A percentile compares a stretch with the other conserved stretches of the same genome.
phyloP scores from a whole-genome alignment of 2,888 invertebrate species.

The Stratiomys singularior region DNA sequence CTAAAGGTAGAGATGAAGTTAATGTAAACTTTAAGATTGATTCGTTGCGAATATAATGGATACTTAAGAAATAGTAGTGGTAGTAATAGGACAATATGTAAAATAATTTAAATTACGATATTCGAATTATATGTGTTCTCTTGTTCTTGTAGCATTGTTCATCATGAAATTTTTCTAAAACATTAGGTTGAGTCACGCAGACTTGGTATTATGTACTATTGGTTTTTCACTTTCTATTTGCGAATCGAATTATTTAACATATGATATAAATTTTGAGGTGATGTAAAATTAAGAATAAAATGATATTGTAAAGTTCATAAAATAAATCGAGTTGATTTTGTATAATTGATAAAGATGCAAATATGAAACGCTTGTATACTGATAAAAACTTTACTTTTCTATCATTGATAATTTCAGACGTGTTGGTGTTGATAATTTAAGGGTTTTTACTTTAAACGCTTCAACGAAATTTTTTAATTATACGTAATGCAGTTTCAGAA shows the following conservation, averaged over 20 bases:
- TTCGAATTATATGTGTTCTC: slow-evolving; percentile 31
- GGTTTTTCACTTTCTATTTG: background rate
- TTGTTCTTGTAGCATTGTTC: slow-evolving; percentile 23
- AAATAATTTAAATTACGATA: slow-evolving; percentile 24
- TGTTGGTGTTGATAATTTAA: no score
- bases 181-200: background rate
- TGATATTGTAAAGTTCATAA: slow-evolving; percentile 42
- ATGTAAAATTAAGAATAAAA: slow-evolving; percentile 22
- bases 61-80: slow-evolving; percentile 23
- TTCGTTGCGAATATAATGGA: slow-evolving; percentile 7
- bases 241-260: background rate
- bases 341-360: no score
- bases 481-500: no score
- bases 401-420: no score
- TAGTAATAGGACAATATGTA: slow-evolving; percentile 39
- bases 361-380: no score
- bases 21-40: slow-evolving; percentile 19
- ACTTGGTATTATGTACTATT: background rate
- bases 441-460: no score
- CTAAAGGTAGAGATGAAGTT: background rate
- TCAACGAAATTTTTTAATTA: no score
- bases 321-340: slow-evolving; percentile 37
- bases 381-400: no score
- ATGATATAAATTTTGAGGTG: slow-evolving; percentile 36
- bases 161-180: background rate